phyloP scores from a whole-genome alignment of 2,113 vertebrate genomes.

The Tautogolabrus adspersus region DNA sequence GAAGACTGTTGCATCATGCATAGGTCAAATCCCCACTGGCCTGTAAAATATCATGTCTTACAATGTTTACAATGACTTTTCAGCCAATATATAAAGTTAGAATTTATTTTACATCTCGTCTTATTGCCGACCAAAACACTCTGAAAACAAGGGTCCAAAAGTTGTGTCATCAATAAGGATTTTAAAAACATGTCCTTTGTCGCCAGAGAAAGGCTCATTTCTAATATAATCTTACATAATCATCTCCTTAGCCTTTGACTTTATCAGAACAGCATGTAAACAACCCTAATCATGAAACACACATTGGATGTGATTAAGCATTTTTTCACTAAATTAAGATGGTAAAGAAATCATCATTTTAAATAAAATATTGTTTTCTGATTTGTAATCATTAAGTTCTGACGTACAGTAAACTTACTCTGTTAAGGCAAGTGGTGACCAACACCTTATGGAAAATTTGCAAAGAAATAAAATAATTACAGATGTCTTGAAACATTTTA shows the following conservation, averaged over 20 bases:
- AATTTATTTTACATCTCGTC: constrained; percentile 26
- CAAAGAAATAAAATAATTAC: constrained; percentile 39
- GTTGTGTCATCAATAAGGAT: background rate
- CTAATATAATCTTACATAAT: constrained; percentile 32
- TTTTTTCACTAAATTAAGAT: constrained; percentile 19
- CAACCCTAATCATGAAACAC: background rate
- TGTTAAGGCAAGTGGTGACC: constrained; percentile 83
- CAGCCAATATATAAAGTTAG: constrained; percentile 28
- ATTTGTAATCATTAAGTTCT: constrained; percentile 47
- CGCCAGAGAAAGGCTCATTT: constrained; percentile 18
- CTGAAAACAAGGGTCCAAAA: constrained; percentile 13
- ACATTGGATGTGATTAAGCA: background rate
- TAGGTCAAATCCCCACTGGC: constrained; percentile 43
- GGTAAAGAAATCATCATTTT: background rate
- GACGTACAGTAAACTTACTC: constrained; percentile 62
- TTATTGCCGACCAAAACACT: constrained; percentile 19
- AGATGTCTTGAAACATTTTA: constrained; percentile 29
- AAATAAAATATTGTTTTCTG: constrained; percentile 41
- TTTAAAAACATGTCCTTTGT: constrained; percentile 16
- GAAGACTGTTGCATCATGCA: constrained; percentile 63
- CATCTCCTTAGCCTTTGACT: constrained; percentile 11
- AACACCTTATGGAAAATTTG: constrained; percentile 58
- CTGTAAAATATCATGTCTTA: constrained; percentile 26
- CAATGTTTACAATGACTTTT: constrained; percentile 29
- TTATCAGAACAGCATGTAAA: background rate